Base-by-base conservation (phyloP, 2,113 vertebrate genomes). In the Cephalophus harveyi region DNA sequence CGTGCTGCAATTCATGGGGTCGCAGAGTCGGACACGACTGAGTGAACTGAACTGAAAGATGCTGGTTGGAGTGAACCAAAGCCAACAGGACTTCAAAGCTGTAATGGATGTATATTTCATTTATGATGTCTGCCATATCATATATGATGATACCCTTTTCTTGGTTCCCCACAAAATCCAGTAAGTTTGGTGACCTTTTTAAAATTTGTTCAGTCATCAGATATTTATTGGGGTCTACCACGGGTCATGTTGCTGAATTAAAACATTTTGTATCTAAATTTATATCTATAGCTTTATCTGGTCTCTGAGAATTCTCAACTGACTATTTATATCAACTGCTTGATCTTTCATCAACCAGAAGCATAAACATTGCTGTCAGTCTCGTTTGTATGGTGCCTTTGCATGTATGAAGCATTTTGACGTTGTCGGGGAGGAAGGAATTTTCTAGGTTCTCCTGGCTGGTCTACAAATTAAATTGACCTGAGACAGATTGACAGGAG, bases 291-390 rank as follows among this genome's bases (percentile, higher is more conserved):
- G 48, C 54, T 94, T 16, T n/a, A 15, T 15, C 52, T n/a, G 46
- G 25, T 62, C 40, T 52, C 50, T 36, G 25, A 25, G 90, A 33
- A 36, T 36, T 12, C 57, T 52, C 50, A 30, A n/a, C 79, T 48
- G 52, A 27, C 25, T 25, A 21, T 71, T 67, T 11, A 0, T 81
- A 27, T 74, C 28, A 60, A 52, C 17, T 76, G 52, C 59, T 30
- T 40, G 85, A 15, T 6, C 14, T 81, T 84, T 48, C 17, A 7
- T 50, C 82, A 54, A 0, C 79, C 15, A 16, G 5, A 11, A 81
- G 79, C 28, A 10, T 0, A 19, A 21, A 28, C 3, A 15, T 7
- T 19, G 54, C 52, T 16, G 50, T 8, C 48, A 0, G 0, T 23
- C 60, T 50, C 52, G n/a, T 59, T 28, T 33, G 43, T 14, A 11